Percentiles rank a stretch among this genome's conserved stretches.
Conservation (phyloP, 2,113 vertebrate genomes). For the Apus apus region DNA sequence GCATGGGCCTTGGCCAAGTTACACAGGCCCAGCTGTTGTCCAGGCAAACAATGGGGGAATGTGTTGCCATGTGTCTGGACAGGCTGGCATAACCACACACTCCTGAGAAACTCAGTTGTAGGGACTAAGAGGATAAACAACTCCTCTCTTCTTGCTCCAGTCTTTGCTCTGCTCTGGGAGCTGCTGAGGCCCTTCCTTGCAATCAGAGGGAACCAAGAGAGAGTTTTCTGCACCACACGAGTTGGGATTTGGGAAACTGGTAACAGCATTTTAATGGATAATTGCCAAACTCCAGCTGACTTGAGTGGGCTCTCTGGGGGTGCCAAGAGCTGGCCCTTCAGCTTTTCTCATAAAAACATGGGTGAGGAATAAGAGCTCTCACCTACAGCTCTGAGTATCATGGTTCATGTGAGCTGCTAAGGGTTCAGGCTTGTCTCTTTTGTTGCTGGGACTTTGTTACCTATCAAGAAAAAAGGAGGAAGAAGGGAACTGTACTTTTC, state of each 20-base stretch:
- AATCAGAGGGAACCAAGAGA: not conserved
- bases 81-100: not conserved
- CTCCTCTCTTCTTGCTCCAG: not conserved
- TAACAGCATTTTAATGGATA: not conserved
- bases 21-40: conserved; percentile 7
- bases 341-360: not conserved
- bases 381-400: not conserved
- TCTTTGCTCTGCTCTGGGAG: not conserved
- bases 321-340: not conserved
- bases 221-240: not conserved
- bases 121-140: not conserved
- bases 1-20: not conserved
- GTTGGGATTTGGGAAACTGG: not conserved
- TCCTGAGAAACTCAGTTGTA: not conserved
- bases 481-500: not conserved
- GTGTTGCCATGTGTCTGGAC: conserved; percentile 34
- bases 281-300: not conserved
- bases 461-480: not conserved
- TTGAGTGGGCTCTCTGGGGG: not conserved
- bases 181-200: not conserved
- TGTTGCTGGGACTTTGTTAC: not conserved
- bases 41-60: not conserved
- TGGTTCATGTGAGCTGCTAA: not conserved
- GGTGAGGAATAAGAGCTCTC: not conserved
- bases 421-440: not conserved